phyloP scores from a whole-genome alignment of 2,888 invertebrate species.

The Ramazzottius varieornatus region DNA sequence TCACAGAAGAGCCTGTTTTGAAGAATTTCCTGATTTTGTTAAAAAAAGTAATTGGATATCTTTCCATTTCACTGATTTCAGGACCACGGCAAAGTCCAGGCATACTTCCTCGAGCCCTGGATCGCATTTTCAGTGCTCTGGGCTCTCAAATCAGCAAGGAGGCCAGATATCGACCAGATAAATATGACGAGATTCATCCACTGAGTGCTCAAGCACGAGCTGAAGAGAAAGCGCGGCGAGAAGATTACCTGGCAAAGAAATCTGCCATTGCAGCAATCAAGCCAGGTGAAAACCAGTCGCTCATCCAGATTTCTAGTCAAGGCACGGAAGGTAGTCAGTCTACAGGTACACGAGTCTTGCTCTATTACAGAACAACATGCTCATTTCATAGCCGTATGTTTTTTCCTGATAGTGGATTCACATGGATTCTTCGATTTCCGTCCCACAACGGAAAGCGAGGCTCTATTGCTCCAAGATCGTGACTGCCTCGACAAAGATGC shows the following conservation, averaged over 20 bases:
- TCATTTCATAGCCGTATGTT: no score
- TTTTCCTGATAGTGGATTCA: background rate
- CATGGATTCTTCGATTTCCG: constrained; percentile 3
- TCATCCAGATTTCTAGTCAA: no score
- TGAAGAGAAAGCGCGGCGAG: background rate
- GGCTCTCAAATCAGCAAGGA: background rate
- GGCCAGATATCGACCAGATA: background rate
- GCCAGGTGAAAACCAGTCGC: no score
- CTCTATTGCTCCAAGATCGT: background rate
- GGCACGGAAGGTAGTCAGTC: no score
- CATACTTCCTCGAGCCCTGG: background rate
- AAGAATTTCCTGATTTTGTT: no score
- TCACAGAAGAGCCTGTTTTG: no score
- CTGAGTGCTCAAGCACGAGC: background rate
- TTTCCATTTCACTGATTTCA: no score
- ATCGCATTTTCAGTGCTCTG: background rate
- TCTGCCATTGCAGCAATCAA: background rate
- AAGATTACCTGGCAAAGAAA: background rate
- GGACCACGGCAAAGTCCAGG: background rate
- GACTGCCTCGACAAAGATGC: background rate
- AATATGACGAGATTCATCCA: background rate
- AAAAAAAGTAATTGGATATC: no score
- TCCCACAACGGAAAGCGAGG: background rate
- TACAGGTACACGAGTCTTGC: no score
- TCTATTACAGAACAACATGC: no score